Percentiles rank a stretch among this genome's conserved stretches.
These are phyloP conservation scores for Castor canadensis DNA, from an alignment of 2,113 vertebrate genomes.

Conservation along the genomic window DNA sequence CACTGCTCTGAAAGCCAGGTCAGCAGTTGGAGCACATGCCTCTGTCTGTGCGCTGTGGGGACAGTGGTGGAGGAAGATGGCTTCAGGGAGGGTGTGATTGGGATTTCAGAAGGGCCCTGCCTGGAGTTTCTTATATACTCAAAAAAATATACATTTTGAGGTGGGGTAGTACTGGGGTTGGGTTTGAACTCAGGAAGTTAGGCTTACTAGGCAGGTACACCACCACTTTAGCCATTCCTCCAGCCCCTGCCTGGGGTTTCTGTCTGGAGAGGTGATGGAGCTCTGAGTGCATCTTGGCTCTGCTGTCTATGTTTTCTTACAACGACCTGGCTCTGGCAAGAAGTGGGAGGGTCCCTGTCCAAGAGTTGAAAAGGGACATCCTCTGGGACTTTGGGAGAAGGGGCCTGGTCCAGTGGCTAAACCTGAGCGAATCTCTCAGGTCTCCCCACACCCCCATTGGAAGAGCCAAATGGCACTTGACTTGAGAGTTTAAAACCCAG, in stretches of 20 bases:
- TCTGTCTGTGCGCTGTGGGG: background rate
- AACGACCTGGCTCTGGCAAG: background rate
- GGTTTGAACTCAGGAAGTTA: no score
- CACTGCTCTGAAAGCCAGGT: background rate
- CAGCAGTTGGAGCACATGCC: no score
- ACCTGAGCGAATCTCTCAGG: background rate
- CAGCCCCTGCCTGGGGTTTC: no score
- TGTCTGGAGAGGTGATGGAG: background rate
- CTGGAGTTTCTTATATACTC: no score
- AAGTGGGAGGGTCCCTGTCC: background rate
- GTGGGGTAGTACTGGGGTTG: no score
- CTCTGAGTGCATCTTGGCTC: background rate
- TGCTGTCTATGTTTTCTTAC: background rate
- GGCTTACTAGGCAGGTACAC: no score
- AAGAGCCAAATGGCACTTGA: constrained; percentile 8
- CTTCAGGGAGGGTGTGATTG: background rate
- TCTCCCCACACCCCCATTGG: background rate
- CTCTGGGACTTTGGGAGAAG: background rate
- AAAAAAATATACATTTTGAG: no score
- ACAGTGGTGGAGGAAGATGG: background rate
- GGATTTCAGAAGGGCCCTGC: background rate
- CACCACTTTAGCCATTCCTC: no score
- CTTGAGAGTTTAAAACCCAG: constrained; percentile 19
- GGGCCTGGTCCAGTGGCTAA: background rate
- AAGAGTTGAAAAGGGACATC: background rate